These are phyloP conservation scores for Lochmaea capreae DNA, from an alignment of 2,888 invertebrate species.

Conservation along the genomic window DNA sequence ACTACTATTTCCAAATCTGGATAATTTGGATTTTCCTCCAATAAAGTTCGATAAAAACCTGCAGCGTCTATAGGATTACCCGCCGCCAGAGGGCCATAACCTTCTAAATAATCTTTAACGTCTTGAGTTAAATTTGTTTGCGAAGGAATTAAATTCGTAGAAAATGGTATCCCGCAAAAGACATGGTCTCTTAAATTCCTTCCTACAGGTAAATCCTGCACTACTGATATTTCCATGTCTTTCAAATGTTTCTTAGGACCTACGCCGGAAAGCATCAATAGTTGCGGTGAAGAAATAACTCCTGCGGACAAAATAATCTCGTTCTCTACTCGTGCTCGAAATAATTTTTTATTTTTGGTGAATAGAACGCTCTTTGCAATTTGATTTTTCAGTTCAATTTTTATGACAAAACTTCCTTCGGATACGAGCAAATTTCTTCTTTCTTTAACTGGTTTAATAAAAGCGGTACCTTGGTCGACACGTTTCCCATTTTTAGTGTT, in stretches of 20 bases:
- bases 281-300: constrained; percentile 82
- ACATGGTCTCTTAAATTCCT: constrained; percentile 82
- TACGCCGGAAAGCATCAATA: constrained; percentile 12
- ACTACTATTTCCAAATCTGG: constrained; percentile 32
- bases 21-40: constrained; percentile 18
- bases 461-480: constrained; percentile 82
- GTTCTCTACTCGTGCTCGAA: constrained; percentile 69
- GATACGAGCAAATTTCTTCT: constrained; percentile 77
- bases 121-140: constrained; percentile 60
- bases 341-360: constrained; percentile 66
- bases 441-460: constrained; percentile 73
- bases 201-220: constrained; percentile 79
- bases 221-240: constrained; percentile 70
- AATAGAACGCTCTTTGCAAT: constrained; percentile 76
- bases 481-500: constrained; percentile 77
- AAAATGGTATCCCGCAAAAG: constrained; percentile 76
- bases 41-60: constrained; percentile 26
- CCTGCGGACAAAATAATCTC: constrained; percentile 85
- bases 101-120: constrained; percentile 65
- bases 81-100: constrained; percentile 39
- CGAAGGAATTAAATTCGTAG: constrained; percentile 70
- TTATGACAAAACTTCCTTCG: constrained; percentile 74
- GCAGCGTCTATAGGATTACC: constrained; percentile 27
- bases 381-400: constrained; percentile 71
- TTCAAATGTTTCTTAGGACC: constrained; percentile 70